These are phyloP conservation scores for Scarus forsteni DNA, from an alignment of 2,797 vertebrate genomes.

Conservation along the genomic window DNA sequence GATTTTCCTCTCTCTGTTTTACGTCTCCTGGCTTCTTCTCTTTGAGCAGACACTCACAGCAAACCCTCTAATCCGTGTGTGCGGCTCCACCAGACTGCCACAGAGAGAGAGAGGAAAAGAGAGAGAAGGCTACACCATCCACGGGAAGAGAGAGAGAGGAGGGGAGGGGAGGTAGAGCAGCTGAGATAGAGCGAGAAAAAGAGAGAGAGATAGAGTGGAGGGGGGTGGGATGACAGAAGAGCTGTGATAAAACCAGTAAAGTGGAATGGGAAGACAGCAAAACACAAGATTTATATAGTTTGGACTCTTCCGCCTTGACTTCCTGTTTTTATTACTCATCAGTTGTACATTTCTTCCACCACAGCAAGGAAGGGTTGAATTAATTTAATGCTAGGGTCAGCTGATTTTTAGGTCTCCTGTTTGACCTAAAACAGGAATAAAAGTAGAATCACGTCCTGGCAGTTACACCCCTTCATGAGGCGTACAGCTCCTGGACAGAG, in stretches of 20 bases:
- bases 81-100: constrained; percentile 79
- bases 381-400: background rate
- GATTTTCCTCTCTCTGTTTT: constrained; percentile 39
- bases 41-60: constrained; percentile 77
- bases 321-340: constrained; percentile 32
- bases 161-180: constrained; percentile 80
- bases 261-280: constrained; percentile 46
- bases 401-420: constrained; percentile 2
- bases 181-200: constrained; percentile 66
- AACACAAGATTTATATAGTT: constrained; percentile 56
- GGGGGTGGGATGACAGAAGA: constrained; percentile 65
- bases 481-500: too few relatives aligned
- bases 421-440: background rate
- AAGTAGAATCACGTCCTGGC: too few relatives aligned
- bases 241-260: constrained; percentile 58
- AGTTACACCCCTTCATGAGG: too few relatives aligned
- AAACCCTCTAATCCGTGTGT: constrained; percentile 81
- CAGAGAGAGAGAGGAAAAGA: constrained; percentile 68
- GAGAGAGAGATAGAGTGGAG: constrained; percentile 22
- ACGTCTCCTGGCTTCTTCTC: constrained; percentile 65
- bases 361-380: background rate
- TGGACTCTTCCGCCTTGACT: constrained; percentile 30
- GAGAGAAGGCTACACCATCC: constrained; percentile 76
- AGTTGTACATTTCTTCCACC: constrained; percentile 12
- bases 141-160: constrained; percentile 57